Evolutionary conservation across 64 coral and sea anemone species (phyloP).

Genomic region (Montipora capricornis): DNA sequence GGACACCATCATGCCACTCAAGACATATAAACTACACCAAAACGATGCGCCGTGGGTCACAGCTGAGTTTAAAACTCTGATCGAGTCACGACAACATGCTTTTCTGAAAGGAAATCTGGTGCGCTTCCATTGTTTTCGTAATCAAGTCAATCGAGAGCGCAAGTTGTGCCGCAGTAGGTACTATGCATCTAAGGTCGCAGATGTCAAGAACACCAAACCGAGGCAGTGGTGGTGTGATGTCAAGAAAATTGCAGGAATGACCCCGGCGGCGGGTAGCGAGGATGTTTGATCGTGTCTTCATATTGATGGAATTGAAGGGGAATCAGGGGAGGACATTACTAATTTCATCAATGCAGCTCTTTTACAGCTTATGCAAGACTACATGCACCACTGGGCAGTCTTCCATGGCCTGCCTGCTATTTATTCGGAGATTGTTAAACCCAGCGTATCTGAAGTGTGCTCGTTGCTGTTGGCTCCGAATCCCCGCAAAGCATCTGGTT

Average conservation of each 20-base stretch:
- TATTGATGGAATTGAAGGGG: slow-evolving; percentile 10
- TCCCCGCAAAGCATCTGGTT: not conserved
- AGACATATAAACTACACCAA: not conserved
- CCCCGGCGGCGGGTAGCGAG: slow-evolving; percentile 14
- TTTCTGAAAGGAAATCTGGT: slow-evolving; percentile 13
- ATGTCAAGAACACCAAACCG: slow-evolving; percentile 54
- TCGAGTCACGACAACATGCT: slow-evolving; percentile 28
- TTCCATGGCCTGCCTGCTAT: too few relatives aligned
- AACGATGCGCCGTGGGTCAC: not conserved
- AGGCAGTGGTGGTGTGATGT: slow-evolving; percentile 56
- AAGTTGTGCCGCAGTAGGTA: slow-evolving; percentile 6
- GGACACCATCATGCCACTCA: slow-evolving; percentile 46
- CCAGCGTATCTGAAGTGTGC: too few relatives aligned
- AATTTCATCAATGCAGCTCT: slow-evolving; percentile 25
- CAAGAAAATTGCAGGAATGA: slow-evolving; percentile 56
- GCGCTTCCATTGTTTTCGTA: not conserved
- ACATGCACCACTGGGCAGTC: too few relatives aligned
- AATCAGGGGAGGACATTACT: slow-evolving; percentile 44
- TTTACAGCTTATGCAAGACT: slow-evolving; percentile 46
- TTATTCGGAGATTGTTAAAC: too few relatives aligned
- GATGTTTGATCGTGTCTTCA: slow-evolving; percentile 52
- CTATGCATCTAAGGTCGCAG: slow-evolving; percentile 37
- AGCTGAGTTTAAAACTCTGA: slow-evolving; percentile 35
- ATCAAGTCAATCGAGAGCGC: not conserved
- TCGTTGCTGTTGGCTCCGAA: too few relatives aligned